Conservation (phyloP, 2,797 vertebrate genomes). For the Sparus aurata region DNA sequence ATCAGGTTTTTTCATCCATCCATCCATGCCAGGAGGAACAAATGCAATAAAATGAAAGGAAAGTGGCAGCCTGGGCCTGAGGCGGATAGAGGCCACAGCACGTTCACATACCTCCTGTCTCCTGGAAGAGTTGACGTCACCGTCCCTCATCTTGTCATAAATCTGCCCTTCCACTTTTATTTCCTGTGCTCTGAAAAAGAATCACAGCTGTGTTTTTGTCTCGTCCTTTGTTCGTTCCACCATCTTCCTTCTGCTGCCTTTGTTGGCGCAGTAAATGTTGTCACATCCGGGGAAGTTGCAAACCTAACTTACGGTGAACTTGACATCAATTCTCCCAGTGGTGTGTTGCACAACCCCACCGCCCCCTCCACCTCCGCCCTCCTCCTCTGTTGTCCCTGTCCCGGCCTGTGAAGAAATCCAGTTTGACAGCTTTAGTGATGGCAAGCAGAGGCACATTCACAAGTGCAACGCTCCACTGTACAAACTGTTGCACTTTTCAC, state of each 20-base stretch:
- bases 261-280: slow-evolving; percentile 35
- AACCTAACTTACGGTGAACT: slow-evolving; percentile 51
- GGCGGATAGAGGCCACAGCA: slow-evolving; percentile 52
- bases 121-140: slow-evolving; percentile 61
- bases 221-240: not conserved
- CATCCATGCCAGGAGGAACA: slow-evolving; percentile 28
- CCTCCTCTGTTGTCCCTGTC: slow-evolving; percentile 46
- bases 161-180: slow-evolving; percentile 52
- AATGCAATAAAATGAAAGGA: slow-evolving; percentile 36
- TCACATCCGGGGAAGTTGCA: slow-evolving; percentile 36
- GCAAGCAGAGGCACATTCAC: slow-evolving; percentile 74
- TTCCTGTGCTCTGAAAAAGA: slow-evolving; percentile 22
- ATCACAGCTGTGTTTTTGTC: slow-evolving; percentile 38
- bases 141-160: slow-evolving; percentile 64
- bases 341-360: slow-evolving; percentile 52
- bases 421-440: slow-evolving; percentile 76
- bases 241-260: slow-evolving; percentile 16
- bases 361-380: not conserved
- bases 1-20: slow-evolving; percentile 33
- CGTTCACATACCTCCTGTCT: slow-evolving; percentile 60
- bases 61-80: slow-evolving; percentile 50
- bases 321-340: slow-evolving; percentile 31
- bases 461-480: slow-evolving; percentile 16
- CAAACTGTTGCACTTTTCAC: slow-evolving; percentile 52
- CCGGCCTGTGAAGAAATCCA: slow-evolving; percentile 71